Base-by-base conservation (phyloP, 2,113 vertebrate species). In the Cercopithecus mona region DNA sequence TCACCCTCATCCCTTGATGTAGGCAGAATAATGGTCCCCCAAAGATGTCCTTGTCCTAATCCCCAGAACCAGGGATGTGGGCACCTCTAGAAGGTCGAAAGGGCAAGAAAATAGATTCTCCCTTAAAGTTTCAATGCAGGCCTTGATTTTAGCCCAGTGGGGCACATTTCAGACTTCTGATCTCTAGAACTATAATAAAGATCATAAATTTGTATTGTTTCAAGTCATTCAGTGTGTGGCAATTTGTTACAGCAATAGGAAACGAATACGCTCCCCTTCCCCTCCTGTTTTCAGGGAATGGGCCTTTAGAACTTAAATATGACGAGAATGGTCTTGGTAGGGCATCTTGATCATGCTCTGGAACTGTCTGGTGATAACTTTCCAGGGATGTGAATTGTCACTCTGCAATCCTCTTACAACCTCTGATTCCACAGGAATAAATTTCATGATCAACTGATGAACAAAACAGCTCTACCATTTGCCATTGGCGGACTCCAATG, bases 81-180 rank as follows among this genome's bases (percentile, higher is more conserved):
- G 25, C 50, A 12, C 52, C 30, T 61, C 59, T 14, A 8, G 12
- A n/a, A 12, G 32, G 70, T 12, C 2, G 14, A 30, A 52, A 57
- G 3, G 9, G 43, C 0, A 32, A 32, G 45, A 43, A 38, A 32
- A 1, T 9, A 12, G 2, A 12, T 27, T 48, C 7, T 40, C 40
- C 22, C 61, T 30, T 0, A 6, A 12, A 59, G 12, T 40, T 48
- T 45, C 12, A 68, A 16, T 40, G 40, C 2, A 3, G 68, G 6
- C 89, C 59, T 57, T 40, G 18, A 7, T 11, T 38, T n/a, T 50
- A 83, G 45, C 48, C 45, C 92, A 55, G 16, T 0, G 40, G 76
- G 17, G 40, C 72, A 20, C 70, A 50, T 43, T 66, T 75, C 1
- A 6, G 66, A 61, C 30, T 79, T 76, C 27, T 12, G 82, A 35